Base-by-base conservation (phyloP, 2,797 vertebrate genomes). In the Kryptopterus vitreolus region DNA sequence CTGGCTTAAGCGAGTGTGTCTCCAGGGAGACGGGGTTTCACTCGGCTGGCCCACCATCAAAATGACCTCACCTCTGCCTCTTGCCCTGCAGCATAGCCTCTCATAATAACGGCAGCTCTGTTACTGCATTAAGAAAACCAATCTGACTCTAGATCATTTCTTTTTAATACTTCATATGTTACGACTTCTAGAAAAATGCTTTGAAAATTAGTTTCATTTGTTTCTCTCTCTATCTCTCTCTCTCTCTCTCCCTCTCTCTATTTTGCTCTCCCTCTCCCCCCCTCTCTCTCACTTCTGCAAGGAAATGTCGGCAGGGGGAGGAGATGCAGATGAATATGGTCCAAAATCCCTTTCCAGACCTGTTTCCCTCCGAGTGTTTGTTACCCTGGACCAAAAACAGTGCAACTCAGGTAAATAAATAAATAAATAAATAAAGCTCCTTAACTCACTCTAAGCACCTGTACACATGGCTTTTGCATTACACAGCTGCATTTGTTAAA, bases 331-430 rank as follows among this genome's bases (percentile, higher is more conserved):
- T 92, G 88, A 90, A 91, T 77, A 88, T 93, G 61, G 92, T 95
- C 92, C 94, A 95, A 87, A 96, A 95, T 87, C 92, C 94, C 83
- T 96, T 96, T 84, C 94, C 95, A 5, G 96, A 97, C 88, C 90
- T 96, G 3, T 94, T 95, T 84, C 91, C 92, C 53, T 95, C 96
- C 72, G 91, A 95, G 87, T 94, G 93, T 90, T 91, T 96, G 87
- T 93, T 95, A 90, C 93, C 95, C 81, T 95, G 94, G 94, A 94
- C 92, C 91, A 96, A 95, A 94, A 93, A 91, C 89, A 95, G 90
- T 88, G 91, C 93, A 89, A 94, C 93, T 90, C 96, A 97, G 95
- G 97, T 95, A 86, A 92, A 90, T 90, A 89, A 85, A 6, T 38
- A 46, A 68, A 2, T 10, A 11, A 85, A 92, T 90, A 90, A 89